These are phyloP conservation scores for Lagopus muta DNA, from an alignment of 2,113 vertebrate genomes.

Conservation along the genomic window DNA sequence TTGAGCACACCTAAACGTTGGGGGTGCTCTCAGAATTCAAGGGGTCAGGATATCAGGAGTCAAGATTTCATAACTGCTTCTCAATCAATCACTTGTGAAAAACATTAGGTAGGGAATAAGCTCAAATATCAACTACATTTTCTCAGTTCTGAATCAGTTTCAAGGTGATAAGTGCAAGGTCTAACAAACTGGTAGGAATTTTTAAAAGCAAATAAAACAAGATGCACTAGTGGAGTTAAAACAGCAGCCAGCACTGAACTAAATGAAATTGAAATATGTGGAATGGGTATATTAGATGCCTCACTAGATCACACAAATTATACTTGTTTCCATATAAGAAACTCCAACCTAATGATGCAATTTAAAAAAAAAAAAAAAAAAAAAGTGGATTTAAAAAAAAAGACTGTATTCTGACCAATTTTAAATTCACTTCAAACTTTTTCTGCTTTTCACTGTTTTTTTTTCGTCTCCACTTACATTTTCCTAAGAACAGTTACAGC, in stretches of 20 bases:
- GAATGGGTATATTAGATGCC: accelerated
- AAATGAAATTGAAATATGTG: background rate
- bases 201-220: background rate
- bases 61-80: background rate
- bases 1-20: background rate
- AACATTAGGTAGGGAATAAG: background rate
- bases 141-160: background rate
- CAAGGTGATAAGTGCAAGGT: background rate
- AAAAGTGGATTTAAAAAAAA: background rate
- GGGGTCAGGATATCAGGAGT: background rate
- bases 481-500: background rate
- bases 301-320: background rate
- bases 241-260: background rate
- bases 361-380: too few species aligned
- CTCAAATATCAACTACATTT: background rate
- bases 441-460: background rate
- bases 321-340: background rate
- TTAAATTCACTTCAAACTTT: background rate
- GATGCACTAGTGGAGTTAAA: background rate
- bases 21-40: background rate
- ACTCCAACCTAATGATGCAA: too few species aligned
- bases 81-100: background rate
- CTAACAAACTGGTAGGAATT: background rate
- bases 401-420: background rate
- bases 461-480: background rate